phyloP scores from a whole-genome alignment of 2,113 vertebrate species.

The Arvicanthis niloticus region DNA sequence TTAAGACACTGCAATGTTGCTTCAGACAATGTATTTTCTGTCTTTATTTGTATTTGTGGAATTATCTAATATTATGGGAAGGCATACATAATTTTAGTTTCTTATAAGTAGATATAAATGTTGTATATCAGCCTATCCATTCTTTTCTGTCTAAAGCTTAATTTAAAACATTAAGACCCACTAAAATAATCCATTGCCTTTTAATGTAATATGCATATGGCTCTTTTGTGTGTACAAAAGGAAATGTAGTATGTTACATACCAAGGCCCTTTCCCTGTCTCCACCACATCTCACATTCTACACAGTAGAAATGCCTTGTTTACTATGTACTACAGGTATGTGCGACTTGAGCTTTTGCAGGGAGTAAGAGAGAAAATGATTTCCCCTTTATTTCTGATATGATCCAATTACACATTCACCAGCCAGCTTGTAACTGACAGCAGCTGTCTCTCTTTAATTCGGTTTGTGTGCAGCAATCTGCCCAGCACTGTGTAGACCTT shows the following conservation, averaged over 20 bases:
- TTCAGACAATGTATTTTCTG: slow-evolving; percentile 2
- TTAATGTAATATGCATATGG: slow-evolving; percentile 41
- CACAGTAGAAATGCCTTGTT: not conserved
- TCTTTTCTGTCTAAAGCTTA: slow-evolving; percentile 52
- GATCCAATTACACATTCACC: slow-evolving; percentile 47
- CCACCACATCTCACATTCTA: not conserved
- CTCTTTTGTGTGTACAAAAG: slow-evolving; percentile 37
- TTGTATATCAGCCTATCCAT: not conserved
- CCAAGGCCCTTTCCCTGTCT: not conserved
- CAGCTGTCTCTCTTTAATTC: slow-evolving; percentile 53
- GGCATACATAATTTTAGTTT: slow-evolving; percentile 47
- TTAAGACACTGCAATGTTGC: slow-evolving; percentile 16
- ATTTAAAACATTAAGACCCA: slow-evolving; percentile 41
- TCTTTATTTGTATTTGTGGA: slow-evolving; percentile 28
- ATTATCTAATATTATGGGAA: slow-evolving; percentile 59
- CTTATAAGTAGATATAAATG: not conserved
- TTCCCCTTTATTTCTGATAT: slow-evolving; percentile 39
- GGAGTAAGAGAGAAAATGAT: slow-evolving; percentile 26
- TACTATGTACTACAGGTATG: not conserved
- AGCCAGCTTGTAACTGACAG: slow-evolving; percentile 28
- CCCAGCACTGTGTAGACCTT: slow-evolving; percentile 28
- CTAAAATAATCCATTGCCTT: slow-evolving; percentile 51
- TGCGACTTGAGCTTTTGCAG: not conserved
- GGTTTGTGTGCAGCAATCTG: not conserved
- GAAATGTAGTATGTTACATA: slow-evolving; percentile 34